Base-by-base conservation (phyloP, 2,797 vertebrate genomes). In the Ctenopoma multispine region DNA sequence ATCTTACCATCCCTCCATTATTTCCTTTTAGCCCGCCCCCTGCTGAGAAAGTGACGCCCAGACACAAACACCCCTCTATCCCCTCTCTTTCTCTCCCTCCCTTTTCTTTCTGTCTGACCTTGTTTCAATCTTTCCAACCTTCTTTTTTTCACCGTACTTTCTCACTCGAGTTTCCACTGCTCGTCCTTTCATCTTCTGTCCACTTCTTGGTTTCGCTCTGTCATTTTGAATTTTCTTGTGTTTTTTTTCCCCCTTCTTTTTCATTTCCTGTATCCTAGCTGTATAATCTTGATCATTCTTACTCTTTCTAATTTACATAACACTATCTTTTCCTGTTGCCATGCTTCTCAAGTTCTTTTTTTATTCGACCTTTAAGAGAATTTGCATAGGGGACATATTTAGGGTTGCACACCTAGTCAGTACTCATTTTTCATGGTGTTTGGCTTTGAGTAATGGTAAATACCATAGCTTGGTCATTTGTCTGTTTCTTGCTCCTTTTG, bases 381-480 rank as follows among this genome's bases (percentile, higher is more conserved):
- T 93, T 92, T 94, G 93, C 94, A 93, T 92, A 86, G 88, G 87
- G 91, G 88, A 92, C 92, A 92, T 92, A 92, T 94, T 94, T 94
- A 85, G 88, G 87, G 90, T 90, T 92, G 87, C 80, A 72, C 91
- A 90, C 82, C 69, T 89, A 92, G 90, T 91, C 90, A 87, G 87
- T 81, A 72, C 85, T 91, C 86, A 92, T 95, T 94, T 93, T 92
- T 95, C 93, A 94, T 82, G 88, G 79, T 63, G 54, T 92, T 90
- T 83, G 90, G 85, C 85, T 85, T 82, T 92, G 93, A 94, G 89
- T 93, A 94, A 94, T 93, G 91, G 87, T 92, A 89, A 93, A 93
- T 91, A 82, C 84, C 83, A 86, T 85, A 81, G 77, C 78, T 54
- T 84, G 90, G 90, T 90, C 90, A 82, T 93, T 94, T 93, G 86